phyloP scores from a whole-genome alignment of 1,140 invertebrate species.

The Rhynchophorus ferrugineus region DNA sequence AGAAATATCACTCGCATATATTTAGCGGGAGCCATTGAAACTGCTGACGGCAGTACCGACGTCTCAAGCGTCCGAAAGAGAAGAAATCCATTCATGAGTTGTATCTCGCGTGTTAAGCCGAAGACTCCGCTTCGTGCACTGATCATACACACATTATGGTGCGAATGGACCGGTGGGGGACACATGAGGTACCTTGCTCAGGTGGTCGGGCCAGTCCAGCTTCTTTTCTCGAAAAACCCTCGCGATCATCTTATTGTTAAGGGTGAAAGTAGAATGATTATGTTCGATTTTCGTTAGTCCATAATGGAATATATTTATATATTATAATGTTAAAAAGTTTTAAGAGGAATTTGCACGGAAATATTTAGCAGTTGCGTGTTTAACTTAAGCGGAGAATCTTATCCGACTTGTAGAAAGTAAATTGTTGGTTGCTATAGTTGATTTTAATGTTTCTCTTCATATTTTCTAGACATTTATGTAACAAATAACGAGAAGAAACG shows the following conservation, averaged over 20 bases:
- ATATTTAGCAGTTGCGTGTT: too few relatives aligned
- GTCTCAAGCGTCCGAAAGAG: slow-evolving; percentile 5
- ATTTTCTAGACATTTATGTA: too few relatives aligned
- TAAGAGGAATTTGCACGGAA: too few relatives aligned
- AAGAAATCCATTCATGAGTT: slow-evolving; percentile 29
- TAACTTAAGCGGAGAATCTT: too few relatives aligned
- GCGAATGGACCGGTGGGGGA: slow-evolving; percentile 40
- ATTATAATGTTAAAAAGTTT: too few relatives aligned
- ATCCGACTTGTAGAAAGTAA: too few relatives aligned
- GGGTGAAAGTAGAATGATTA: neutral
- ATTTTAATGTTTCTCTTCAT: too few relatives aligned
- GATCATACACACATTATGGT: slow-evolving; percentile 42
- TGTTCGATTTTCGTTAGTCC: neutral
- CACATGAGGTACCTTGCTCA: slow-evolving; percentile 37
- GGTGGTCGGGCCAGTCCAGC: slow-evolving; percentile 35
- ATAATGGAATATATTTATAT: too few relatives aligned
- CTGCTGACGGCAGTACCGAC: slow-evolving; percentile 4
- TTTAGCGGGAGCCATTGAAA: neutral
- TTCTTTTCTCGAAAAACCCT: slow-evolving; percentile 4
- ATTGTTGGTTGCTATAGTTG: too few relatives aligned
- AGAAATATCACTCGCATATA: neutral
- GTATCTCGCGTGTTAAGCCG: slow-evolving; percentile 34
- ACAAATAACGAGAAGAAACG: too few relatives aligned
- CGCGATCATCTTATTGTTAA: too few relatives aligned
- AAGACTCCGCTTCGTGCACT: slow-evolving; percentile 41